These are phyloP conservation scores for Drosophila helvetica DNA, from an alignment of 2,888 invertebrate genomes.

Conservation along the genomic window DNA sequence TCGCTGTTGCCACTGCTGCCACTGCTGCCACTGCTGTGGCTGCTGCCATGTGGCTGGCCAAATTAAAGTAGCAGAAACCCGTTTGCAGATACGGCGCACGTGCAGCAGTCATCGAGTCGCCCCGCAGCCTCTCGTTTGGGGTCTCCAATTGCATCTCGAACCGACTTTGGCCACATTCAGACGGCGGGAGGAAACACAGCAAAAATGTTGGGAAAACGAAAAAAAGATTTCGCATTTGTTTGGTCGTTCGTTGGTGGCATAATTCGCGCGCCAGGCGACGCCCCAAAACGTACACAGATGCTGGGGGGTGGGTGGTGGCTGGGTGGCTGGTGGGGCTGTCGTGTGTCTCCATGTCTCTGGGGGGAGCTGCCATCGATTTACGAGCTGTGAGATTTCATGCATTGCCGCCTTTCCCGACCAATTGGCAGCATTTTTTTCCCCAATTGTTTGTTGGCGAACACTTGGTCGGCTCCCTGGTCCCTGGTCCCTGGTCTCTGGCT, in stretches of 20 bases:
- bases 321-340: conserved; percentile 6
- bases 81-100: conserved; percentile 64
- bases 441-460: conserved; percentile 18
- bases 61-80: conserved; percentile 71
- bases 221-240: conserved; percentile 54
- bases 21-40: too few species aligned
- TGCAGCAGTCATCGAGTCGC: conserved; percentile 49
- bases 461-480: conserved; percentile 21
- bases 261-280: conserved; percentile 71
- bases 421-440: conserved; percentile 45
- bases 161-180: too few species aligned
- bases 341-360: conserved; percentile 23
- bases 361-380: conserved; percentile 61
- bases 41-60: conserved; percentile 50
- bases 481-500: conserved; percentile 22
- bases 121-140: conserved; percentile 15
- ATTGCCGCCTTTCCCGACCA: conserved; percentile 47
- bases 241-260: conserved; percentile 64
- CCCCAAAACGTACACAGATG: conserved; percentile 42
- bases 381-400: conserved; percentile 74
- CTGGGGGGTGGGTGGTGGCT: neutral
- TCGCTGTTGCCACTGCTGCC: too few species aligned
- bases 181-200: neutral
- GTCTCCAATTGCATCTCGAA: conserved; percentile 50
- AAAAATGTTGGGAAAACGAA: conserved; percentile 31